Conservation (phyloP, 2,888 invertebrate genomes). For the Malthinus flaveolus region DNA sequence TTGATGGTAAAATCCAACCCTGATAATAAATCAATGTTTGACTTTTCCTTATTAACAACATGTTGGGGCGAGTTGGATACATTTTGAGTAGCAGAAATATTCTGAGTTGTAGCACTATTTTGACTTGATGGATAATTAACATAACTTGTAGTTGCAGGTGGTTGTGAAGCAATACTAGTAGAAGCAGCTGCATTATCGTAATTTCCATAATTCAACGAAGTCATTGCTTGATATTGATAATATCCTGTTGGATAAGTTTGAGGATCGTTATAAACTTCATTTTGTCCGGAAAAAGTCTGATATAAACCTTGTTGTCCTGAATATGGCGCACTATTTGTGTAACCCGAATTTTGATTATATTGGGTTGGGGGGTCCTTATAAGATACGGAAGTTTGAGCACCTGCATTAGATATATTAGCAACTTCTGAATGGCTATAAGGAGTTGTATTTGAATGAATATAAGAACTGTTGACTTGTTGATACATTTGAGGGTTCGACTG, state of each 20-base stretch:
- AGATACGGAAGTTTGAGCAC: neutral
- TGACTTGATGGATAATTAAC: neutral
- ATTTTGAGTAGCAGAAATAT: neutral
- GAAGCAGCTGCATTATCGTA: neutral
- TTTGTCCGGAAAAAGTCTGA: neutral
- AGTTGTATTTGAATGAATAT: neutral
- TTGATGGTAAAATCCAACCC: constrained; percentile 75
- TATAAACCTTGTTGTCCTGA: neutral
- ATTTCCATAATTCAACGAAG: constrained; percentile 3
- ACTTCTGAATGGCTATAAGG: constrained; percentile 1
- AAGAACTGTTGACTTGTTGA: neutral
- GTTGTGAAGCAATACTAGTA: neutral
- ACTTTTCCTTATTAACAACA: constrained; percentile 13
- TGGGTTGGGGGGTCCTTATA: neutral
- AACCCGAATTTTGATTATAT: neutral
- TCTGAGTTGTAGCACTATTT: neutral
- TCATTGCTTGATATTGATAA: neutral
- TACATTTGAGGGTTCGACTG: too few relatives aligned
- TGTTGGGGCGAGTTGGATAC: neutral
- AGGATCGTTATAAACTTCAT: neutral
- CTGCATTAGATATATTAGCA: neutral
- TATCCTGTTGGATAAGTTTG: neutral
- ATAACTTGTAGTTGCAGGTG: neutral
- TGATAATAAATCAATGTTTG: constrained; percentile 67
- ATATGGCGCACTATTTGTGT: neutral